Conservation (phyloP, 2,797 vertebrate species). For the Momotus momota region DNA sequence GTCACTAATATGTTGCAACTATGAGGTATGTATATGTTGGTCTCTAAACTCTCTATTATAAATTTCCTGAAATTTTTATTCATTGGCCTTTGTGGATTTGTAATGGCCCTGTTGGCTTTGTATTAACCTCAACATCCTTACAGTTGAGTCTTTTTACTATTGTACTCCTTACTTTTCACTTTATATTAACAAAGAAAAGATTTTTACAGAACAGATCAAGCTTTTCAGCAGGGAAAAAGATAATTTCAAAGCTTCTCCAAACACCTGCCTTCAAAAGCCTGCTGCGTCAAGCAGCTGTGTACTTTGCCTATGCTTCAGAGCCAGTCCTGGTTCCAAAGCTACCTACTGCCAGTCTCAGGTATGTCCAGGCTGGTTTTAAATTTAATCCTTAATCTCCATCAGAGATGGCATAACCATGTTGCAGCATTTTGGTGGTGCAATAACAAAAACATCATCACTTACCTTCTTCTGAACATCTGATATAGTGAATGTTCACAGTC, state of each 20-base stretch:
- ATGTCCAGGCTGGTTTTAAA: constrained; percentile 3
- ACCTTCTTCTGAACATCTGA: not conserved
- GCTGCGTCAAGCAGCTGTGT: not conserved
- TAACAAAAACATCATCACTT: not conserved
- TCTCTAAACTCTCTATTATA: not conserved
- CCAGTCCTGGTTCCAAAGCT: not conserved
- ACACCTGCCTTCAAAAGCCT: not conserved
- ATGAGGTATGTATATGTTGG: not conserved
- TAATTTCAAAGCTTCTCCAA: not conserved
- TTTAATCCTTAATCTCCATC: not conserved
- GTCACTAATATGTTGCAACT: not conserved
- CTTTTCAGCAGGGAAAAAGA: not conserved
- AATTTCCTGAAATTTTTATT: not conserved
- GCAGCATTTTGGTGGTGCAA: not conserved
- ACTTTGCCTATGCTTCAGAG: not conserved
- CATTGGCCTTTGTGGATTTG: not conserved
- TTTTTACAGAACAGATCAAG: not conserved
- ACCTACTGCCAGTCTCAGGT: not conserved
- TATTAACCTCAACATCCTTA: not conserved
- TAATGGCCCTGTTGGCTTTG: not conserved
- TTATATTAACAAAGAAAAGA: not conserved
- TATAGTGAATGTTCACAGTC: not conserved
- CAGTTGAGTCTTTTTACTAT: not conserved
- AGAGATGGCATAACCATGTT: not conserved
- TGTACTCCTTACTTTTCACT: not conserved